phyloP scores from a whole-genome alignment of 2,797 vertebrate species.

The Diglossa cyanea region DNA sequence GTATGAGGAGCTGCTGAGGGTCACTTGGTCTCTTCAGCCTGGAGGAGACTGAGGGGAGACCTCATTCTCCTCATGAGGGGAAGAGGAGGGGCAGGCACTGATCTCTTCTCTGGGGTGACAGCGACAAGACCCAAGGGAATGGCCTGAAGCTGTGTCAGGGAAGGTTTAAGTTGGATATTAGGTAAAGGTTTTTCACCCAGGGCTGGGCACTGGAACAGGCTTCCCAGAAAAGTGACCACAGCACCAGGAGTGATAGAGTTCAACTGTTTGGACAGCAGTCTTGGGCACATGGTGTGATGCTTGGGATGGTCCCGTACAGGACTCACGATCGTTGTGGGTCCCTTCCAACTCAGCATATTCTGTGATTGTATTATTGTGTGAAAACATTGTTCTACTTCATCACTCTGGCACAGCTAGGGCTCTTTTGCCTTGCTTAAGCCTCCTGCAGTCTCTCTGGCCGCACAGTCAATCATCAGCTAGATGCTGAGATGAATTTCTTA shows the following conservation, averaged over 20 bases:
- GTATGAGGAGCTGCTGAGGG: rapidly evolving
- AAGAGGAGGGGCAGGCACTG: background rate
- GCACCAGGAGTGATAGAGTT: background rate
- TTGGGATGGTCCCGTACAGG: no score
- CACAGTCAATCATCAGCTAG: slow-evolving; percentile 36
- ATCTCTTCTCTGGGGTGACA: background rate
- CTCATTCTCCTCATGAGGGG: background rate
- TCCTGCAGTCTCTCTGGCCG: slow-evolving; percentile 17
- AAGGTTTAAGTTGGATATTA: background rate
- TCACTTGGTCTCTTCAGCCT: background rate
- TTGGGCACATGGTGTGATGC: background rate
- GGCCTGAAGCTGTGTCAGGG: background rate
- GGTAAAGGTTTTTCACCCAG: background rate
- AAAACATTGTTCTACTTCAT: background rate
- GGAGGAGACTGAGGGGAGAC: background rate
- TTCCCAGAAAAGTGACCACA: background rate
- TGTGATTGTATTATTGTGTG: background rate
- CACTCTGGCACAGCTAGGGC: background rate
- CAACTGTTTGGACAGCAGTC: background rate
- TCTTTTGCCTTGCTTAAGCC: background rate
- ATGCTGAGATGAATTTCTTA: slow-evolving; percentile 33
- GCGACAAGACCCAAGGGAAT: background rate
- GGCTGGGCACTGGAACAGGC: background rate
- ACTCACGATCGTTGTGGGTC: background rate
- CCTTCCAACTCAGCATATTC: background rate